phyloP scores from a whole-genome alignment of 2,888 invertebrate species.

The Ichneumoninae sp. region DNA sequence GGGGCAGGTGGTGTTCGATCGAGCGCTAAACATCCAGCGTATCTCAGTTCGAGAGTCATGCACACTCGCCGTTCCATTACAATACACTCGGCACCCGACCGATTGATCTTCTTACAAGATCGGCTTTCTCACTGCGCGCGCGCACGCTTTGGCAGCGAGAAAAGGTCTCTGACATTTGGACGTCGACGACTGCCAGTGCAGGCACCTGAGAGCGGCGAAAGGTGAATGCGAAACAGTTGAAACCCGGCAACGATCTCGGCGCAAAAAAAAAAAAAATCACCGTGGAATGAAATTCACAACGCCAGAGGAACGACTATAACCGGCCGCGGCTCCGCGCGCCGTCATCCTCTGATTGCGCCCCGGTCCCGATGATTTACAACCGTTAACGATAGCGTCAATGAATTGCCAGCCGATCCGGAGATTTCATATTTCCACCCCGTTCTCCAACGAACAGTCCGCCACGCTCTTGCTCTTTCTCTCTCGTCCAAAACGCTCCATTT shows the following conservation, averaged over 20 bases:
- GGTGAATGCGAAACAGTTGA: constrained; percentile 39
- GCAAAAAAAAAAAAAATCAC: not conserved
- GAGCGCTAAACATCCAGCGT: constrained; percentile 35
- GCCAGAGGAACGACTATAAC: not conserved
- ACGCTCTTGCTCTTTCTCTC: too few species aligned
- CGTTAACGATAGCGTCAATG: constrained; percentile 9
- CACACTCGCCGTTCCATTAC: constrained; percentile 15
- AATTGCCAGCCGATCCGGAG: not conserved
- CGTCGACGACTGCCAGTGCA: constrained; percentile 27
- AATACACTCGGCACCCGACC: constrained; percentile 40
- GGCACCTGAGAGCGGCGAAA: constrained; percentile 51
- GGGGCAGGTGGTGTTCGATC: constrained; percentile 17
- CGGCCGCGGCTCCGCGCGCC: not conserved
- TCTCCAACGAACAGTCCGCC: not conserved
- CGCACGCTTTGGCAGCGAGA: constrained; percentile 8
- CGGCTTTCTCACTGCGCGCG: constrained; percentile 39
- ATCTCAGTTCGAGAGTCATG: constrained; percentile 16
- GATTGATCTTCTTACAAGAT: constrained; percentile 56
- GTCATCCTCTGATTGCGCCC: not conserved
- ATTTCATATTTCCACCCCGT: not conserved
- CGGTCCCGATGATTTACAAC: constrained; percentile 6
- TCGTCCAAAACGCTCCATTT: not conserved
- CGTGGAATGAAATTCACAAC: not conserved
- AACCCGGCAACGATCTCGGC: not conserved
- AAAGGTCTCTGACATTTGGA: constrained; percentile 68